Evolutionary conservation across 2,113 vertebrate species (phyloP).

Genomic region (Sprattus sprattus): DNA sequence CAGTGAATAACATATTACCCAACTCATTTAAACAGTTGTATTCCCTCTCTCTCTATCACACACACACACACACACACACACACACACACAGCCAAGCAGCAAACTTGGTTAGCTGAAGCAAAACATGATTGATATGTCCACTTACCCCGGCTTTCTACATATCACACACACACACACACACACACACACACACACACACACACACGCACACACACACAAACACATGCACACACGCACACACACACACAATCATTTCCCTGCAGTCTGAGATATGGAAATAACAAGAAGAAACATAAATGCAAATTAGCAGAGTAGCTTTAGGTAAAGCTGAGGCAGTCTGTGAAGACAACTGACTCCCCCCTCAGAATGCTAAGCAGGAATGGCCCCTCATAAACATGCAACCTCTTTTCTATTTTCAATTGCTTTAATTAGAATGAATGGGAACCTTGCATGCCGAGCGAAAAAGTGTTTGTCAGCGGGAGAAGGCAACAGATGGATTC

Average conservation of each 20-base stretch:
- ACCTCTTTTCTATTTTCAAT: slow-evolving; percentile 50
- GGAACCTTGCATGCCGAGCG: slow-evolving; percentile 15
- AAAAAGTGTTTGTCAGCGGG: slow-evolving; percentile 9
- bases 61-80: slow-evolving; percentile 11
- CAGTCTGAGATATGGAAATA: slow-evolving; percentile 53
- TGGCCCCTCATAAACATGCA: slow-evolving; percentile 41
- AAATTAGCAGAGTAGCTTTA: slow-evolving; percentile 53
- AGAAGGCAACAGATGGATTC: slow-evolving; percentile 30
- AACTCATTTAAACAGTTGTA: neutral
- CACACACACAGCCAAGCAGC: slow-evolving; percentile 22
- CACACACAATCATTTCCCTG: neutral
- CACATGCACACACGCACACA: neutral
- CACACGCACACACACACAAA: neutral
- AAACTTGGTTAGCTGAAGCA: slow-evolving; percentile 43
- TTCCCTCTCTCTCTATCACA: neutral
- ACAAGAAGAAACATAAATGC: slow-evolving; percentile 50
- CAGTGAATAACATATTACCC: neutral
- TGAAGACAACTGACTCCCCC: slow-evolving; percentile 44
- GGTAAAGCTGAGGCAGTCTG: slow-evolving; percentile 52
- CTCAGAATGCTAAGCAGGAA: slow-evolving; percentile 49
- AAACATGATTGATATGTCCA: slow-evolving; percentile 50
- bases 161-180: neutral
- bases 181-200: slow-evolving; percentile 12
- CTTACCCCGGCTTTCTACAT: neutral
- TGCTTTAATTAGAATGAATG: slow-evolving; percentile 55